A percentile compares a stretch with the other conserved stretches of the same genome.
Evolutionary conservation across 2,797 vertebrate species (phyloP).

Genomic region (Etheostoma perlongum): DNA sequence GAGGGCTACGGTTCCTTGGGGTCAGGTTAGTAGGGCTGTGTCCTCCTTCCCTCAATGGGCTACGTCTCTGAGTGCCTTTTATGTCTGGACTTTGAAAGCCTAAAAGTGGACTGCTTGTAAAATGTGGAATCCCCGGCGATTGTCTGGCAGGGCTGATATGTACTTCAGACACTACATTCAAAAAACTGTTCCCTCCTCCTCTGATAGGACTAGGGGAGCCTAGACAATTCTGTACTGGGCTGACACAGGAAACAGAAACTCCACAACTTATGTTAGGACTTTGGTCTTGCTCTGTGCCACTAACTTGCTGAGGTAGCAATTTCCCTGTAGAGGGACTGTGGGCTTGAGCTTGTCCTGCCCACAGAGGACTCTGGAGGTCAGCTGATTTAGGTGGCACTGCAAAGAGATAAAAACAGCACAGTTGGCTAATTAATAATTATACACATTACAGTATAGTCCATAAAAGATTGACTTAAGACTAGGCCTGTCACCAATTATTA

Average conservation of each 20-base stretch:
- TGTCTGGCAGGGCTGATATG: constrained; percentile 34
- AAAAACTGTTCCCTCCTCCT: constrained; percentile 20
- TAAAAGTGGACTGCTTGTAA: constrained; percentile 36
- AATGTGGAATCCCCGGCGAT: constrained; percentile 14
- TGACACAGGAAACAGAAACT: constrained; percentile 19
- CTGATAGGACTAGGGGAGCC: constrained; percentile 45
- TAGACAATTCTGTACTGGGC: constrained; percentile 6
- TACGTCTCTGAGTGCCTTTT: constrained; percentile 41
- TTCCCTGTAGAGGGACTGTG: constrained; percentile 27
- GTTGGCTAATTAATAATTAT: background rate
- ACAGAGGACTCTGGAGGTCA: constrained; percentile 57
- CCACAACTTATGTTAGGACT: constrained; percentile 18
- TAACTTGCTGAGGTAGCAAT: background rate
- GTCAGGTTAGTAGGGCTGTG: constrained; percentile 58
- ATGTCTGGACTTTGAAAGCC: constrained; percentile 63
- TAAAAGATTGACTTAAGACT: background rate
- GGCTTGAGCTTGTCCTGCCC: constrained; percentile 13
- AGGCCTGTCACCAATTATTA: too few species aligned
- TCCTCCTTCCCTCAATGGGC: constrained; percentile 45
- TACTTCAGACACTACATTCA: constrained; percentile 25
- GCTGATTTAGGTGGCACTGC: constrained; percentile 67
- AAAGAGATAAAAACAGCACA: background rate
- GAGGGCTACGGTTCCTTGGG: constrained; percentile 52
- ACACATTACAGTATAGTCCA: background rate
- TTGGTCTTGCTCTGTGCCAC: constrained; percentile 3